Conservation (phyloP, 2,797 vertebrate species). For the Tachyglossus aculeatus region DNA sequence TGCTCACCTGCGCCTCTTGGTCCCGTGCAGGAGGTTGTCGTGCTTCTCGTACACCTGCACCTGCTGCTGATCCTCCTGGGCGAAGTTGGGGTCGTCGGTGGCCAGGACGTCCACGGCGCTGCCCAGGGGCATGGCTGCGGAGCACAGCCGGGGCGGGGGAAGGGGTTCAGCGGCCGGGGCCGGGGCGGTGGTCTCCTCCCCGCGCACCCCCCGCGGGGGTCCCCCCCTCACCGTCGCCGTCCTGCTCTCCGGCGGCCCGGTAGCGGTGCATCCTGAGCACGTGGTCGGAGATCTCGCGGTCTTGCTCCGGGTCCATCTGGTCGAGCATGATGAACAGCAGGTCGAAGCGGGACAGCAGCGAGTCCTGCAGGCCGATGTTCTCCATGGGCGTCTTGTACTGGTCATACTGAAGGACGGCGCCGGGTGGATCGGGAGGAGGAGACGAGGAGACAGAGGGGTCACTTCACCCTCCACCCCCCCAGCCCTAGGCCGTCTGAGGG, state of each 20-base stretch:
- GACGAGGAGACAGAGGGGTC: too few relatives aligned
- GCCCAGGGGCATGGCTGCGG: conserved; percentile 87
- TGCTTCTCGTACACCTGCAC: conserved; percentile 96
- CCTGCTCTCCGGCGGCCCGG: conserved; percentile 89
- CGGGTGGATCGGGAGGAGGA: accelerated
- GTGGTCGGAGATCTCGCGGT: conserved; percentile 93
- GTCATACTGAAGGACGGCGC: conserved; percentile 83
- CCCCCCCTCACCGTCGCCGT: conserved; percentile 82
- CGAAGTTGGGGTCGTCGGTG: conserved; percentile 86
- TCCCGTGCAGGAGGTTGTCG: conserved; percentile 90
- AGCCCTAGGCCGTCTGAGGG: accelerated
- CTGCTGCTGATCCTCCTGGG: conserved; percentile 85
- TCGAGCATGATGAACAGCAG: conserved; percentile 97
- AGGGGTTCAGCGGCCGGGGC: background rate
- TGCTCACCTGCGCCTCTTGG: conserved; percentile 83
- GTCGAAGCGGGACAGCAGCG: conserved; percentile 93
- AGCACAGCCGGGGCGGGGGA: background rate
- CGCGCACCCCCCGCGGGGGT: background rate
- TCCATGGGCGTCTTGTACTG: conserved; percentile 99
- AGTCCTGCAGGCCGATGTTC: conserved; percentile 98
- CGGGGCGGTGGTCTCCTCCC: background rate
- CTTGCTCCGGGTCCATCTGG: conserved; percentile 94
- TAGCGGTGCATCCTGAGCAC: conserved; percentile 96
- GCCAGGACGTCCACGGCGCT: conserved; percentile 88
- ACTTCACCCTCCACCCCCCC: background rate